Conservation (phyloP, 2,888 invertebrate species). For the Ectemnius cavifrons region DNA sequence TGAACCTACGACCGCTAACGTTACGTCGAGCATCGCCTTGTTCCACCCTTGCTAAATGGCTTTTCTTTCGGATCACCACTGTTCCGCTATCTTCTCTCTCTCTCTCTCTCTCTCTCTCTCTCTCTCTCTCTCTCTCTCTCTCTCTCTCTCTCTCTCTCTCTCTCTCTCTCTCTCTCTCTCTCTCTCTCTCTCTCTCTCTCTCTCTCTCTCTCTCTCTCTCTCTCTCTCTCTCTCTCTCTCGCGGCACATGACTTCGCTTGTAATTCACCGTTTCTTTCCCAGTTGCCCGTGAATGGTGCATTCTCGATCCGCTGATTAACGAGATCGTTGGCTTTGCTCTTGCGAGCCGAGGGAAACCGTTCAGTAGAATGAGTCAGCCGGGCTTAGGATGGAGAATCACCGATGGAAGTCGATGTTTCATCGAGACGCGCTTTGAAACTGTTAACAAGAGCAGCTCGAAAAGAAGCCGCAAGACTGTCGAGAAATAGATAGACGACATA, state of each 20-base stretch:
- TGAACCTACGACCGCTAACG: slow-evolving; percentile 31
- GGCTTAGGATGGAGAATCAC: neutral
- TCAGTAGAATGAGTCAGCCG: neutral
- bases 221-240: neutral
- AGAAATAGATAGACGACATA: too few relatives aligned
- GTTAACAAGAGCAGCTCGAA: too few relatives aligned
- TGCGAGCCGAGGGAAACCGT: neutral
- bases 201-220: neutral
- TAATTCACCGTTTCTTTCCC: neutral
- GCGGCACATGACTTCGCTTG: neutral
- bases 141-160: too few relatives aligned
- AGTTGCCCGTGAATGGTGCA: neutral
- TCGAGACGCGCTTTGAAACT: too few relatives aligned
- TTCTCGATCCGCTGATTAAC: slow-evolving; percentile 1
- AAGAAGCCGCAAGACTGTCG: too few relatives aligned
- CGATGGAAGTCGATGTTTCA: too few relatives aligned
- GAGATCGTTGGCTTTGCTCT: neutral
- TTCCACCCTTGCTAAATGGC: slow-evolving; percentile 37
- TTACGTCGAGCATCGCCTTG: slow-evolving; percentile 22
- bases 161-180: neutral
- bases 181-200: neutral
- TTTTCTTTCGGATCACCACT: slow-evolving; percentile 17
- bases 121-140: too few relatives aligned
- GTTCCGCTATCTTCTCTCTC: neutral
- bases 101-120: too few relatives aligned